Base-by-base conservation (phyloP, 1,140 invertebrate genomes). In the Notospermus geniculatus region DNA sequence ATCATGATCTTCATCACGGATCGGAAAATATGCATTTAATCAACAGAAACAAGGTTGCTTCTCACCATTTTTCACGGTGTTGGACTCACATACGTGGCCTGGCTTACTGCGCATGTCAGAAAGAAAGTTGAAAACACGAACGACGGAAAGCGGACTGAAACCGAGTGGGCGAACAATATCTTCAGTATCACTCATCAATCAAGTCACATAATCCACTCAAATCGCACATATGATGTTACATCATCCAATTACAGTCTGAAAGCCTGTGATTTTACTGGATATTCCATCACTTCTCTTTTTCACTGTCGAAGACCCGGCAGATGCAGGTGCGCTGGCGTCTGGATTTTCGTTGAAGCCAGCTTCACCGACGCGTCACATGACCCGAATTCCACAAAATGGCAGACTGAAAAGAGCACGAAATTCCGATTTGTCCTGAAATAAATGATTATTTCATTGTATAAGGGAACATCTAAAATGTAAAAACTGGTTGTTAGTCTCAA, bases 1-100 rank as follows among this genome's bases (percentile, higher is more conserved):
- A 15, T 36, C 32, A 4, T 36, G 32, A 36, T 36, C 32, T 36
- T 36, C 5, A 7, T 7, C 32, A 36, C 32, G 15, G 15, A 36
- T 7, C 32, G 32, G 4, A 15, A 36, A 36, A 36, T 36, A 15
- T 7, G 4, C 32, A 4, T 15, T 36, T 50, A 7, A 50, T 9
- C 4, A 27, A 9, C n/a, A n/a, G 25, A 27, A 50, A 50, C 4
- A 23, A 22, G 15, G 45, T 7, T 46, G 17, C n/a, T 59, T 36
- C 32, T 27, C 54, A 23, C 57, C 27, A 59, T 57, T 41, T n/a
- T 54, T 23, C 60, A n/a, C 36, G 19, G 45, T 57, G 66, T 41
- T 63, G 64, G 50, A 59, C 50, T 46, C 61, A 60, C 58, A 69
- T 66, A 69, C 67, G 67, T 69, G 67, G 65, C 67, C 55, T 30